phyloP scores from a whole-genome alignment of 1,140 invertebrate species.

The Pseudomyrmex pallidus region DNA sequence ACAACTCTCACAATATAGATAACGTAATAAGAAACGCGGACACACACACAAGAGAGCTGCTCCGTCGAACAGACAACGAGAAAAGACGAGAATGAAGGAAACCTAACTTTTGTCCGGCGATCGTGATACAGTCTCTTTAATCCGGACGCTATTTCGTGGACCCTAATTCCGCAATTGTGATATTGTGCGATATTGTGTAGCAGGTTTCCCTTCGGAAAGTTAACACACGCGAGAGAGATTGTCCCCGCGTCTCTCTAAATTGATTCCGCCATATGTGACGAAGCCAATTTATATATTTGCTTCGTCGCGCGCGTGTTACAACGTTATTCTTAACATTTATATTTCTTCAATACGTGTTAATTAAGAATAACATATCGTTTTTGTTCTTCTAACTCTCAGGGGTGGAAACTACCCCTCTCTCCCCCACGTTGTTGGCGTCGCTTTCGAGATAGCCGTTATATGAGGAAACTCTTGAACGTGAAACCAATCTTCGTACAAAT shows the following conservation, averaged over 20 bases:
- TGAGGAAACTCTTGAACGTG: background rate
- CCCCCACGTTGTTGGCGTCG: background rate
- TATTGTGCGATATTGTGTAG: background rate
- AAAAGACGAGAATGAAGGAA: too few relatives aligned
- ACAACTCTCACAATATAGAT: background rate
- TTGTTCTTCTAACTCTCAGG: background rate
- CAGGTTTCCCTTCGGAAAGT: background rate
- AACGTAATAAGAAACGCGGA: background rate
- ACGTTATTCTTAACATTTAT: background rate
- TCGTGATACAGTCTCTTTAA: constrained; percentile 27
- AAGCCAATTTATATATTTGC: too few relatives aligned
- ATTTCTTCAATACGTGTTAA: background rate
- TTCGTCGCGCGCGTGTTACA: too few relatives aligned
- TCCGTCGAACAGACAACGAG: background rate
- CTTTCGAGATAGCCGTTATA: background rate
- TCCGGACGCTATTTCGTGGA: constrained; percentile 5
- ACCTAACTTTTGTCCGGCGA: background rate
- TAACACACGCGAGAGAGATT: background rate
- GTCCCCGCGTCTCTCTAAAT: background rate
- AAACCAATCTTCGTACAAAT: constrained; percentile 1
- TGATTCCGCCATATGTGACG: background rate
- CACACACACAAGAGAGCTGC: too few relatives aligned
- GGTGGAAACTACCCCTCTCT: background rate
- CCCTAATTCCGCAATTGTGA: constrained; percentile 21
- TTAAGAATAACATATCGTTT: constrained; percentile 10